Percentiles rank a stretch among this genome's conserved stretches.
phyloP scores from a whole-genome alignment of 2,797 vertebrate species.

The Melanotaenia parkinsoni region DNA sequence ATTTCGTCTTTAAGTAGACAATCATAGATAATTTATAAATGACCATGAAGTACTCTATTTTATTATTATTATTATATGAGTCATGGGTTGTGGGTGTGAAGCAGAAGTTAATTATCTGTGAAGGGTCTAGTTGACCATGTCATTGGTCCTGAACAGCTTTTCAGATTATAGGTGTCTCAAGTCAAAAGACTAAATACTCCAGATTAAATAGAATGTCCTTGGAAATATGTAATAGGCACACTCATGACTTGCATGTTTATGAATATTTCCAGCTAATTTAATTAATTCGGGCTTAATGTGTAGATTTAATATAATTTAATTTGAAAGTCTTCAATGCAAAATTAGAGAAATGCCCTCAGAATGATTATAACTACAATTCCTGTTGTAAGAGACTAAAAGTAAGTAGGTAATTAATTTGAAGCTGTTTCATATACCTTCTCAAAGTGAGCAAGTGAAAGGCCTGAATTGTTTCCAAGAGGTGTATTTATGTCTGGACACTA shows the following conservation, averaged over 20 bases:
- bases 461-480: background rate
- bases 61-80: no score
- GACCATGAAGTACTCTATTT: no score
- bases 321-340: background rate
- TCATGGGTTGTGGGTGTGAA: no score
- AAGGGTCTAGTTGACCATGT: background rate
- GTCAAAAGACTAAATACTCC: background rate
- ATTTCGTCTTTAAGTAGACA: no score
- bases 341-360: background rate
- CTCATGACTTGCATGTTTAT: background rate
- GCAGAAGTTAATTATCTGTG: background rate
- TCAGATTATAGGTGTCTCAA: background rate
- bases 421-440: background rate
- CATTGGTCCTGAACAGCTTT: background rate
- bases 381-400: background rate
- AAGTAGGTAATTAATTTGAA: background rate
- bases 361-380: no score
- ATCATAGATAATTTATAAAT: no score
- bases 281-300: background rate
- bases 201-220: background rate
- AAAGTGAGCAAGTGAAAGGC: background rate
- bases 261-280: background rate
- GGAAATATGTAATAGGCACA: background rate
- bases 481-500: background rate
- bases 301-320: background rate